phyloP scores from a whole-genome alignment of 1,140 invertebrate genomes.

The Chlorops oryzae region DNA sequence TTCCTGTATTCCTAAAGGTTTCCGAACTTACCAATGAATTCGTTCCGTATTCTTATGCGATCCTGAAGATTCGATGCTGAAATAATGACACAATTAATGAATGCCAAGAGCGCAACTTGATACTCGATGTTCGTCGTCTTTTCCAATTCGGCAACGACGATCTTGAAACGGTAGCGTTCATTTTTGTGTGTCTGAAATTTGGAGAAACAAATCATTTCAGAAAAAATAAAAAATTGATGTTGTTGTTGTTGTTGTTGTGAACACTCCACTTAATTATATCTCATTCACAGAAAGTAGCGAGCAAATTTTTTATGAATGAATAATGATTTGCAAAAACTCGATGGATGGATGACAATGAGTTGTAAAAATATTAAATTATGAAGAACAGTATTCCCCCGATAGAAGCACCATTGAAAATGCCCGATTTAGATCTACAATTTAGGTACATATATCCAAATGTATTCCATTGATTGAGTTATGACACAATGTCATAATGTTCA shows the following conservation, averaged over 20 bases:
- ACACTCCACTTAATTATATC: no score
- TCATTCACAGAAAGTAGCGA: no score
- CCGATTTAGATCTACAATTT: no score
- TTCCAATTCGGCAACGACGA: slow-evolving; percentile 82
- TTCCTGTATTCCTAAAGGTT: not conserved
- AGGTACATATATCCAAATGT: no score
- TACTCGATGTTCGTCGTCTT: slow-evolving; percentile 75
- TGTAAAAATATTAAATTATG: no score
- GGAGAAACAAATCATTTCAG: slow-evolving; percentile 17
- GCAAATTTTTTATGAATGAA: no score
- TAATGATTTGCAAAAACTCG: no score
- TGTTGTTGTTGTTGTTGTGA: no score
- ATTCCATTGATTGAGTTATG: not conserved
- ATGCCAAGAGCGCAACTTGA: slow-evolving; percentile 82
- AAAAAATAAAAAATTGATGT: slow-evolving; percentile 11
- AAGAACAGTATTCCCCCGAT: no score
- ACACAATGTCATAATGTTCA: no score
- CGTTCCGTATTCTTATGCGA: slow-evolving; percentile 80
- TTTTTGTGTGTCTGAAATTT: slow-evolving; percentile 65
- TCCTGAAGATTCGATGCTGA: slow-evolving; percentile 81
- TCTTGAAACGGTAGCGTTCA: slow-evolving; percentile 78
- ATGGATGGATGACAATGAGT: no score
- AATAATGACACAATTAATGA: slow-evolving; percentile 93
- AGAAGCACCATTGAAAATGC: no score
- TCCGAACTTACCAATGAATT: slow-evolving; percentile 77